Conservation (phyloP, 2,888 invertebrate genomes). For the Hartigia nigra region DNA sequence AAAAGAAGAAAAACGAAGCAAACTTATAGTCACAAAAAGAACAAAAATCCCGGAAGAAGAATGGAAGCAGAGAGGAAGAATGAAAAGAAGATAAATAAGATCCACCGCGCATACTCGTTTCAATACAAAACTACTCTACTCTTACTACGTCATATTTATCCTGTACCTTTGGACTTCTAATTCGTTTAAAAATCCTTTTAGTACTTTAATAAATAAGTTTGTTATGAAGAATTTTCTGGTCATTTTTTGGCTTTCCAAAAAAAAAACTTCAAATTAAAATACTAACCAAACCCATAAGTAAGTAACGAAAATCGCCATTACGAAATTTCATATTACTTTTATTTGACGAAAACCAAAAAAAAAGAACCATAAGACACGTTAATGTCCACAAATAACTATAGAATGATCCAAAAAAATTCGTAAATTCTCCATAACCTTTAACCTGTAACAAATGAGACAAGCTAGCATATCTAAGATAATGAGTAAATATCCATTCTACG, state of each 20-base stretch:
- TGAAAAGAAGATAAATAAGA: neutral
- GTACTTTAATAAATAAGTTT: slow-evolving; percentile 55
- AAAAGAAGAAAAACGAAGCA: neutral
- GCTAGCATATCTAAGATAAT: neutral
- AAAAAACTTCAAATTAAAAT: neutral
- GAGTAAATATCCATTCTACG: neutral
- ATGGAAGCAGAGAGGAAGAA: neutral
- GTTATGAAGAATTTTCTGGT: slow-evolving; percentile 39
- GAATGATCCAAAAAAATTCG: neutral
- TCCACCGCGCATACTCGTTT: slow-evolving; percentile 5
- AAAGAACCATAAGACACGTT: too few relatives aligned
- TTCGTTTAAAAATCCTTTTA: slow-evolving; percentile 43
- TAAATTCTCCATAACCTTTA: neutral
- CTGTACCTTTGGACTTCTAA: slow-evolving; percentile 45
- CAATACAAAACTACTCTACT: slow-evolving; percentile 26
- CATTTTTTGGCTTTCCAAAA: neutral
- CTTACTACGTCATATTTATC: slow-evolving; percentile 44
- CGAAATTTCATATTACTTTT: neutral
- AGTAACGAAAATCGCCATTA: neutral
- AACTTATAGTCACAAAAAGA: neutral
- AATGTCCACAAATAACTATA: neutral
- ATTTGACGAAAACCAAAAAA: too few relatives aligned
- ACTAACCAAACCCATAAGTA: neutral
- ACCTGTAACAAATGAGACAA: neutral
- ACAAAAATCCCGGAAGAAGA: neutral